phyloP scores from a whole-genome alignment of 2,113 vertebrate genomes.

The Leucopsar rothschildi region DNA sequence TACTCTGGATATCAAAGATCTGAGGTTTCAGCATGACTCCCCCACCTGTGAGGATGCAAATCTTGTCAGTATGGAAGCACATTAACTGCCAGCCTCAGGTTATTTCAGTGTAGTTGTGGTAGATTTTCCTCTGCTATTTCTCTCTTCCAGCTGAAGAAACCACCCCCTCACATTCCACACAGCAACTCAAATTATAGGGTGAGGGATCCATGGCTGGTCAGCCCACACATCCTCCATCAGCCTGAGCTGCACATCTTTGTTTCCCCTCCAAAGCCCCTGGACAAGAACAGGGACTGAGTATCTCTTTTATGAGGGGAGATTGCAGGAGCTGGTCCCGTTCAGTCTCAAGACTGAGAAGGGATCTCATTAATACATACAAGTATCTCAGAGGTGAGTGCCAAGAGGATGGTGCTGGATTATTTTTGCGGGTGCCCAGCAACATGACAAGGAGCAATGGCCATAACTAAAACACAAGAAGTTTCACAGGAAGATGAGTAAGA shows the following conservation, averaged over 20 bases:
- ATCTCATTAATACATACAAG: neutral
- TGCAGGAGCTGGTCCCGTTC: neutral
- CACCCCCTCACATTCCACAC: neutral
- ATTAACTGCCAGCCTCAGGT: neutral
- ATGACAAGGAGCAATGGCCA: neutral
- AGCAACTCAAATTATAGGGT: accelerated
- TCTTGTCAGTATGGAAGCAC: accelerated
- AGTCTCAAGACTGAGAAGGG: neutral
- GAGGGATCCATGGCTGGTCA: neutral
- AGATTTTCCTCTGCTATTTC: neutral
- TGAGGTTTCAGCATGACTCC: neutral
- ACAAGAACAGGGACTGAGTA: neutral
- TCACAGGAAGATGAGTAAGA: neutral
- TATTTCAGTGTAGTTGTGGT: neutral
- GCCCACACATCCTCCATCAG: too few species aligned
- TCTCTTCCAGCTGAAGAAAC: neutral
- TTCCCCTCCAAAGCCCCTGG: neutral
- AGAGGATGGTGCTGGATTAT: neutral
- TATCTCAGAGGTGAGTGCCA: neutral
- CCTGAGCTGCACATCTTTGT: neutral
- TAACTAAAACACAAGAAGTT: neutral
- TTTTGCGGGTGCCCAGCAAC: neutral
- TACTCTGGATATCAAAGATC: neutral
- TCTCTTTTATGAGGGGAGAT: neutral
- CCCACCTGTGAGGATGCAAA: neutral